phyloP scores from a whole-genome alignment of 2,113 vertebrate species.

The Taurulus bubalis region DNA sequence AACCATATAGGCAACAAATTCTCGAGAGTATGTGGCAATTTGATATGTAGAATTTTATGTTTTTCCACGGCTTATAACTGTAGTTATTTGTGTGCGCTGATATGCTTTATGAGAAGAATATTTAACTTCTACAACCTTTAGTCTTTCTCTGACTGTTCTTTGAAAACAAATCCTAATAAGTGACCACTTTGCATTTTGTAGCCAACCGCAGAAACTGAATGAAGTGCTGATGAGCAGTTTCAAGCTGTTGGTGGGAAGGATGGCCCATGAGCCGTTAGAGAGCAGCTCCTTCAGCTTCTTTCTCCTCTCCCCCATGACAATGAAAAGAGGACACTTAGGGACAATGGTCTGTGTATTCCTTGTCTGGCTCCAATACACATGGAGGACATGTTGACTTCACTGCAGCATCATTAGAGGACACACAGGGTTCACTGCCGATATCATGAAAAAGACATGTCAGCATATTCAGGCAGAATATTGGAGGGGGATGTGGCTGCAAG shows the following conservation, averaged over 20 bases:
- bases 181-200: not conserved
- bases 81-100: not conserved
- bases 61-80: not conserved
- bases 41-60: not conserved
- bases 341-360: slow-evolving; percentile 74
- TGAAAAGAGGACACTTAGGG: slow-evolving; percentile 71
- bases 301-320: slow-evolving; percentile 75
- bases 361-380: slow-evolving; percentile 86
- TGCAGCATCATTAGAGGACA: not conserved
- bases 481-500: not conserved
- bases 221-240: slow-evolving; percentile 44
- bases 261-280: slow-evolving; percentile 47
- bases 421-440: not conserved
- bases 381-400: not conserved
- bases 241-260: slow-evolving; percentile 35
- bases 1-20: not conserved
- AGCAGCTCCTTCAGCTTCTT: slow-evolving; percentile 48
- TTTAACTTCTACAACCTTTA: not conserved
- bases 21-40: not conserved
- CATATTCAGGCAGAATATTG: not conserved
- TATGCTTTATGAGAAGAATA: not conserved
- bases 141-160: no score
- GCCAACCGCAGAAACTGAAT: slow-evolving; percentile 7
- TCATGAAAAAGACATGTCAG: not conserved
- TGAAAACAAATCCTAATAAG: slow-evolving; percentile 9